These are phyloP conservation scores for Melikaiella ostensackeni DNA, from an alignment of 2,888 invertebrate species.

Conservation along the genomic window DNA sequence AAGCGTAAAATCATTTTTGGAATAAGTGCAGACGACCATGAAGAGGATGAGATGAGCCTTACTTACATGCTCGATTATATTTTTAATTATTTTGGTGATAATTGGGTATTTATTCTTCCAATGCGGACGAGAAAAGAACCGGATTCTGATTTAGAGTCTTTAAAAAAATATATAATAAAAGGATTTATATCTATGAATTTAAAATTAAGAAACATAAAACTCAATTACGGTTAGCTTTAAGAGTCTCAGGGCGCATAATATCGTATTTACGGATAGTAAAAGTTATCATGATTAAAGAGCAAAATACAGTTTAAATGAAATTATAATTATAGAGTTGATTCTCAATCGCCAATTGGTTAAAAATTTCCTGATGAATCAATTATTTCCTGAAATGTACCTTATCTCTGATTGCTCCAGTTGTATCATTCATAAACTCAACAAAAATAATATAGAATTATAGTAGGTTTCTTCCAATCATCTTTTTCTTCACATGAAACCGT, in stretches of 20 bases:
- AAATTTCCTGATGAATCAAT: slow-evolving; percentile 10
- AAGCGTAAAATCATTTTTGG: background rate
- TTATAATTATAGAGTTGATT: slow-evolving; percentile 11
- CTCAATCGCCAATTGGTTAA: background rate
- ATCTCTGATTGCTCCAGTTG: slow-evolving; percentile 1
- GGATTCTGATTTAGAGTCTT: background rate
- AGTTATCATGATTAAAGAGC: slow-evolving; percentile 5
- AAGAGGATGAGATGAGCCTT: background rate
- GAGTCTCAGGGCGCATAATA: background rate
- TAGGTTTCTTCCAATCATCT: background rate
- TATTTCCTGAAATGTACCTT: slow-evolving; percentile 9
- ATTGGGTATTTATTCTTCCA: background rate
- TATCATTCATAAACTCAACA: slow-evolving; percentile 3
- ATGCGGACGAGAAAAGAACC: background rate
- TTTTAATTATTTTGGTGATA: background rate
- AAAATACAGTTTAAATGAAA: background rate
- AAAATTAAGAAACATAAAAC: too few species aligned
- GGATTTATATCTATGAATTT: too few species aligned
- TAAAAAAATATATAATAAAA: too few species aligned
- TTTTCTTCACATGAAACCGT: background rate
- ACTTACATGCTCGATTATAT: background rate
- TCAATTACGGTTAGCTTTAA: too few species aligned
- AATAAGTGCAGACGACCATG: background rate
- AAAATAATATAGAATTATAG: background rate
- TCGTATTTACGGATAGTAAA: background rate